Conservation (phyloP, 2,888 invertebrate genomes). For the Leptinotarsa tumamoca region DNA sequence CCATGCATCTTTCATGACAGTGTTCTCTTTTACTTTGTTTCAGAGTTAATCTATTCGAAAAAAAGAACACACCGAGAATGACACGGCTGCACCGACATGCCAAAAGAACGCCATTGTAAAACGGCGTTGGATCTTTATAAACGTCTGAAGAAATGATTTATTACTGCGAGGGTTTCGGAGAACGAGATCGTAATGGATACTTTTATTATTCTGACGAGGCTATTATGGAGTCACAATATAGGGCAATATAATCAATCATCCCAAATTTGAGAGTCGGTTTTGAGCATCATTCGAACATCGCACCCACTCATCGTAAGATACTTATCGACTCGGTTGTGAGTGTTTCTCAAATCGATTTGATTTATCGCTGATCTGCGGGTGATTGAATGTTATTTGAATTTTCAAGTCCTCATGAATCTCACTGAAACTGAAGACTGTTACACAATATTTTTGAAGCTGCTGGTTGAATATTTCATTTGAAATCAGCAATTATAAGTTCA, state of each 20-base stretch:
- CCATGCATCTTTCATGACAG: conserved; percentile 34
- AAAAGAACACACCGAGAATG: conserved; percentile 47
- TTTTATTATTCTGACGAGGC: conserved; percentile 62
- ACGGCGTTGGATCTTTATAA: conserved; percentile 62
- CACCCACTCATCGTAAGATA: conserved; percentile 9
- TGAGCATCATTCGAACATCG: conserved; percentile 12
- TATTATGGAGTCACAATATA: conserved; percentile 60
- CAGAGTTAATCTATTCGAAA: conserved; percentile 51
- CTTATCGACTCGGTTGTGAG: conserved; percentile 6
- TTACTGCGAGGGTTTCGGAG: conserved; percentile 59
- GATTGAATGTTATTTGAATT: not conserved
- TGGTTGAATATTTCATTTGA: too few species aligned
- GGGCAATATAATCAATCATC: conserved; percentile 58
- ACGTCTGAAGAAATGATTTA: conserved; percentile 62
- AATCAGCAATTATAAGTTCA: too few species aligned
- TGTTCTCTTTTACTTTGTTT: conserved; percentile 41
- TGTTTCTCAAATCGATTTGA: conserved; percentile 15
- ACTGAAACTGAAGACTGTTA: not conserved
- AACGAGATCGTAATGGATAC: conserved; percentile 62
- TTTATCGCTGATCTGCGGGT: not conserved
- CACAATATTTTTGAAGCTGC: not conserved
- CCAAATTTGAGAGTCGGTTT: conserved; percentile 50
- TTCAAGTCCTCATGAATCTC: not conserved
- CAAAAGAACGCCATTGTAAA: conserved; percentile 58
- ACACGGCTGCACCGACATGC: conserved; percentile 50